A percentile compares a stretch with the other conserved stretches of the same genome.
Conservation (phyloP, 1,140 invertebrate species). For the Conus betulinus region DNA sequence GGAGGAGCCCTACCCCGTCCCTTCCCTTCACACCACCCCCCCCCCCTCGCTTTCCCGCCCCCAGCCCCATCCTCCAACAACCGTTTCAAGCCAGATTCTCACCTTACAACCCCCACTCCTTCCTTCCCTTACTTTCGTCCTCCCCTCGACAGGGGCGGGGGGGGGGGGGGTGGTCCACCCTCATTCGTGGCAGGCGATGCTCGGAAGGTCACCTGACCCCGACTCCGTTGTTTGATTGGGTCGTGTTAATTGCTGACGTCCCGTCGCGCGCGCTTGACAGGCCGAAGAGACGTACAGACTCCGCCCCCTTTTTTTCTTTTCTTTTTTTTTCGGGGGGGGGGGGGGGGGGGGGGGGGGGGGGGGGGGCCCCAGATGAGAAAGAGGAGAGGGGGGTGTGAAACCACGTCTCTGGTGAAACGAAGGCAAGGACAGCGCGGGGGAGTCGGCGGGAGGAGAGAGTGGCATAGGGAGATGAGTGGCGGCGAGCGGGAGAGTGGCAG, state of each 20-base stretch:
- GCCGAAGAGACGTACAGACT: conserved; percentile 4
- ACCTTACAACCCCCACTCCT: not conserved
- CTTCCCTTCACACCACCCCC: too few relatives aligned
- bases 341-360: not conserved
- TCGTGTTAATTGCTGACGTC: conserved; percentile 13
- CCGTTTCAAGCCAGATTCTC: conserved; percentile 22
- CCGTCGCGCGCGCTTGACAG: conserved; percentile 37
- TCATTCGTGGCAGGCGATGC: too few relatives aligned
- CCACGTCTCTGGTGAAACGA: too few relatives aligned
- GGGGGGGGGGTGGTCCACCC: not conserved
- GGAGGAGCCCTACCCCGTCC: conserved; percentile 23
- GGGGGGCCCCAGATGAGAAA: not conserved
- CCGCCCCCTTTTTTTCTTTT: not conserved
- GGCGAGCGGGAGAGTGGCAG: conserved; percentile 22
- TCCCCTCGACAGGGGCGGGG: not conserved
- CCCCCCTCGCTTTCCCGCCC: too few relatives aligned
- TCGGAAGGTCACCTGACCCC: conserved; percentile 36
- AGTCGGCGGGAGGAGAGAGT: too few relatives aligned
- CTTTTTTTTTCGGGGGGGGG: not conserved
- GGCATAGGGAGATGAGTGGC: too few relatives aligned
- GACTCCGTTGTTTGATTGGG: conserved; percentile 33
- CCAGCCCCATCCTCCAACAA: conserved; percentile 17
- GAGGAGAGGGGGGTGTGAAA: not conserved
- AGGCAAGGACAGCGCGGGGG: too few relatives aligned
- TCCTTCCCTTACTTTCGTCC: too few relatives aligned